Percentiles rank a stretch among this genome's conserved stretches.
Evolutionary conservation across 1,140 invertebrate species (phyloP).

Genomic region (Formica selysi): DNA sequence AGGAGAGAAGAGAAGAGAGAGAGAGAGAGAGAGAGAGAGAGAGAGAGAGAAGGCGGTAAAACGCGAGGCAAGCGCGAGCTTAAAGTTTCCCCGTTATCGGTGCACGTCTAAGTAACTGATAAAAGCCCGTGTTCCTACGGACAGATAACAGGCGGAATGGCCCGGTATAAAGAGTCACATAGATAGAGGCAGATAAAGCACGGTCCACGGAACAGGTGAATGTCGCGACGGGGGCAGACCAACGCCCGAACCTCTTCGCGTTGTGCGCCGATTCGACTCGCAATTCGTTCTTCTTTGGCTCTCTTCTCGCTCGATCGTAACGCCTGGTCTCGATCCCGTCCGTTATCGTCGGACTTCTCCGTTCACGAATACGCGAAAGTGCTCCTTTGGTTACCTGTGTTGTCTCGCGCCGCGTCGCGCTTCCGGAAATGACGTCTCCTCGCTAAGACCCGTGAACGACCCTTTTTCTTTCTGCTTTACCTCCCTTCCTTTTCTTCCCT

Average conservation of each 20-base stretch:
- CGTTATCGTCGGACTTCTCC: neutral
- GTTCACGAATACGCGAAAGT: constrained; percentile 48
- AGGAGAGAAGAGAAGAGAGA: constrained; percentile 32
- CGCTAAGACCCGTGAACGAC: neutral
- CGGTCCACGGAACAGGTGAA: constrained; percentile 83
- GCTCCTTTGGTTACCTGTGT: constrained; percentile 16
- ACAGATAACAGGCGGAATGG: constrained; percentile 84
- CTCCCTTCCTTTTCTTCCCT: constrained; percentile 24
- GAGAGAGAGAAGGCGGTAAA: constrained; percentile 64
- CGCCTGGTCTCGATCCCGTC: neutral
- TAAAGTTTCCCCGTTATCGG: constrained; percentile 82
- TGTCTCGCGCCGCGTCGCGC: neutral
- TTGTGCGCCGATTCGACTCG: constrained; percentile 41
- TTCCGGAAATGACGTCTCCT: constrained; percentile 42
- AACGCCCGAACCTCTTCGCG: constrained; percentile 79
- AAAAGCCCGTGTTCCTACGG: constrained; percentile 82
- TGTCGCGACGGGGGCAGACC: constrained; percentile 78
- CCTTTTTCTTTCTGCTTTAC: neutral
- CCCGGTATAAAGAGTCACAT: constrained; percentile 83
- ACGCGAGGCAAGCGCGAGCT: constrained; percentile 58
- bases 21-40: constrained; percentile 56
- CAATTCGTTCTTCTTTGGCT: neutral
- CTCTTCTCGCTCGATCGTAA: constrained; percentile 35
- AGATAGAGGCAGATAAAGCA: constrained; percentile 85
- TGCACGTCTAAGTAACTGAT: constrained; percentile 85